phyloP scores from a whole-genome alignment of 2,797 vertebrate genomes.

The Coregonus sp. region DNA sequence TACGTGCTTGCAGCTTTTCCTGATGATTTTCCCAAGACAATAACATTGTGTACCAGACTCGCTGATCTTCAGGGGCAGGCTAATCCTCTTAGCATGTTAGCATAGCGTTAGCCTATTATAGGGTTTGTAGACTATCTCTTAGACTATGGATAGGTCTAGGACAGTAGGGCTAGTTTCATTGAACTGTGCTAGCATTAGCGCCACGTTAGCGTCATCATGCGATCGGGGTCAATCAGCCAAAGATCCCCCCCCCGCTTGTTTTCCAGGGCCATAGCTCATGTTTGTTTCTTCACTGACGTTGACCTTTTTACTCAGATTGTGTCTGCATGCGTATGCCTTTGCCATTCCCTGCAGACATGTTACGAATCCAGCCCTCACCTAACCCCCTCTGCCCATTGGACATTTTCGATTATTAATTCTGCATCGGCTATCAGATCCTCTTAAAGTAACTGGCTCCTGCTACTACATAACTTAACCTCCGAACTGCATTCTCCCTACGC shows the following conservation, averaged over 20 bases:
- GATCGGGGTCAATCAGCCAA: background rate
- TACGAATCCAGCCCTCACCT: conserved; percentile 20
- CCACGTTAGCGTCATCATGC: too few relatives aligned
- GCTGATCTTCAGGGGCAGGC: background rate
- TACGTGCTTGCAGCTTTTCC: background rate
- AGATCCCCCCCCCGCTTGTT: background rate
- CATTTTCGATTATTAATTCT: conserved; percentile 71
- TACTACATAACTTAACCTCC: conserved; percentile 22
- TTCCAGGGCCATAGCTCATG: background rate
- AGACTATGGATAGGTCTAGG: background rate
- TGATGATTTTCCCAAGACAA: background rate
- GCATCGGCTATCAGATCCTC: conserved; percentile 61
- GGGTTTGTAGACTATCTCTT: background rate
- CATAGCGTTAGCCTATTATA: background rate
- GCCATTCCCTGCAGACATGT: conserved; percentile 42
- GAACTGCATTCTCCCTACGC: conserved; percentile 33
- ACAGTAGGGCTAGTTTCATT: conserved; percentile 8
- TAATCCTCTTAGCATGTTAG: background rate
- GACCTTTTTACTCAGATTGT: background rate
- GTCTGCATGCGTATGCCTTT: background rate
- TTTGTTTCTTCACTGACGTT: background rate
- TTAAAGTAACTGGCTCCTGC: conserved; percentile 46
- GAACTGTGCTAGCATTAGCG: background rate
- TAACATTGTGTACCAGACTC: background rate
- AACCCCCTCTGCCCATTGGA: conserved; percentile 48